Evolutionary conservation across 1,140 invertebrate genomes (phyloP).

Genomic region (Drosophila willistoni): DNA sequence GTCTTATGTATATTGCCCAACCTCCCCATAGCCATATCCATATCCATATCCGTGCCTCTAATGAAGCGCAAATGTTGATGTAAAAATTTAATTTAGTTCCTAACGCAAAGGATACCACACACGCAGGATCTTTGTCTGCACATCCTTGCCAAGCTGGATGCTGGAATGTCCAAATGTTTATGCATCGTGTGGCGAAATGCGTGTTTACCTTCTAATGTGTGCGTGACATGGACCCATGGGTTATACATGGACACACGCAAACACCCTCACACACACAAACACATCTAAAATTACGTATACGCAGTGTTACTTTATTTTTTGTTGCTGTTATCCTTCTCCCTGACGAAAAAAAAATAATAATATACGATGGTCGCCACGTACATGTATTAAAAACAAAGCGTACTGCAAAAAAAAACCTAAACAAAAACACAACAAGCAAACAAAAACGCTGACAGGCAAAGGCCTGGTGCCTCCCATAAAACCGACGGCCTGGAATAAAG

Average conservation of each 20-base stretch:
- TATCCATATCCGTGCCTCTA: constrained; percentile 51
- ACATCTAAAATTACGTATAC: constrained; percentile 63
- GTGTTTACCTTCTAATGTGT: constrained; percentile 78
- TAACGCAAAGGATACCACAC: constrained; percentile 57
- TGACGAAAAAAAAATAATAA: constrained; percentile 37
- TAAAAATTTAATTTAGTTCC: constrained; percentile 81
- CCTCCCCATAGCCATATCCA: constrained; percentile 4
- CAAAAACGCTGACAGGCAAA: constrained; percentile 69
- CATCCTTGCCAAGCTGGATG: constrained; percentile 28
- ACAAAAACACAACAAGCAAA: constrained; percentile 27
- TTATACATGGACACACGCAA: constrained; percentile 27
- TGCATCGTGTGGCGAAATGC: constrained; percentile 68
- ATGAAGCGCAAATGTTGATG: constrained; percentile 80
- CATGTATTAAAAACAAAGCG: constrained; percentile 79
- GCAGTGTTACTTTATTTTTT: constrained; percentile 28
- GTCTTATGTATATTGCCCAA: not conserved
- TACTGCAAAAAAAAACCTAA: constrained; percentile 24
- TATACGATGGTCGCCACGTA: constrained; percentile 77
- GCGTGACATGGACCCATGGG: constrained; percentile 73
- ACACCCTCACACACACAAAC: constrained; percentile 17
- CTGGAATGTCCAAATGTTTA: constrained; percentile 74
- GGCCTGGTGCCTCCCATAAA: constrained; percentile 36
- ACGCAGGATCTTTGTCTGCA: constrained; percentile 34
- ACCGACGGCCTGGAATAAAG: constrained; percentile 6
- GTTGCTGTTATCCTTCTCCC: constrained; percentile 37